Evolutionary conservation across 1,140 invertebrate species (phyloP), one percentile per base, ranked within the genome.

Genomic region (Ips typographus): DNA sequence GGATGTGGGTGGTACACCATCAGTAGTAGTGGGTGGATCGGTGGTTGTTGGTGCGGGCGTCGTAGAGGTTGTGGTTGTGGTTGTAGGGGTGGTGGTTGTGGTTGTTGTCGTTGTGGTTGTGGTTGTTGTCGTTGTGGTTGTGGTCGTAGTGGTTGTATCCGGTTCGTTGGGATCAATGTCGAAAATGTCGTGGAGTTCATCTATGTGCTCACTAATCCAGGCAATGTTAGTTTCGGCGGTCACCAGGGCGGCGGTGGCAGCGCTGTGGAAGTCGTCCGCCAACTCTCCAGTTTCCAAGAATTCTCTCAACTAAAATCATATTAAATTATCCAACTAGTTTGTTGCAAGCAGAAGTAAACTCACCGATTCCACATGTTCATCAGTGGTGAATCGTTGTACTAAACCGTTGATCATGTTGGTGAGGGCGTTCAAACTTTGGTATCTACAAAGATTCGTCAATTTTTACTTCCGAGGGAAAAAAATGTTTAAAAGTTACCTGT

Each of bases 351-450:
- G 1, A n/a, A 59, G 6, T 51, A 4, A 49, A 60, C 52, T 56
- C 55, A 72, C 71, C 40, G 56, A 56, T 0, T 55, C 49, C 2
- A 71, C 5, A 62, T 72, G 65, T 57, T 42, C 40, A 40, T 62
- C 1, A 1, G 69, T 73, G 1, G 72, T 73, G 66, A 73, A 69
- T 62, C 66, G 66, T 56, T 71, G 64, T 7, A 66, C 67, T 3
- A 73, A 62, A 1, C 69, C 64, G 8, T 22, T 70, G 38, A 72
- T 70, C 51, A 73, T 58, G 36, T 38, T 67, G 6, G 39, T 59
- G 6, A 75, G 51, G 1, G 69, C 68, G 40, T 71, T 75, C 67
- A 73, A 55, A 44, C 67, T 70, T 43, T 69, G 58, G 36, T 66
- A 69, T n/a, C 71, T 71, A 37, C 7, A 62, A 51, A 44, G 43